These are phyloP conservation scores for Chirona hameri DNA, from an alignment of 2,888 invertebrate species.

Conservation along the genomic window DNA sequence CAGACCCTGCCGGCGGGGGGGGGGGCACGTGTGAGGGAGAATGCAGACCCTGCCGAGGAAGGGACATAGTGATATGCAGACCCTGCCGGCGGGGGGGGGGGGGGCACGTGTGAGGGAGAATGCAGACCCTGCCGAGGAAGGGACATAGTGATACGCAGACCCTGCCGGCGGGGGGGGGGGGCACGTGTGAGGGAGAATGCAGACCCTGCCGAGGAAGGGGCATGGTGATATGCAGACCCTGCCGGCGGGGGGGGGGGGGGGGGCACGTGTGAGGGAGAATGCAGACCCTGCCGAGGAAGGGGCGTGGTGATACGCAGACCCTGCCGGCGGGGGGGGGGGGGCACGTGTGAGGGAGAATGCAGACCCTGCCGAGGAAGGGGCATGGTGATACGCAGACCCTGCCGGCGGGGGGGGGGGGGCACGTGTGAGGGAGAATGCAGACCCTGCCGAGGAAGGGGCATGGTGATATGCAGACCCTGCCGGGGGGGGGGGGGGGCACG, in stretches of 20 bases:
- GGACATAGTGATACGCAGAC: conserved; percentile 53
- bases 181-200: conserved; percentile 3
- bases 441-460: too few relatives aligned
- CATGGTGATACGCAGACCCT: conserved; percentile 54
- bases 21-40: too few relatives aligned
- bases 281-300: too few relatives aligned
- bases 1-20: conserved; percentile 45
- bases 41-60: conserved; percentile 33
- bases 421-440: conserved; percentile 24
- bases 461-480: conserved; percentile 52
- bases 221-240: conserved; percentile 54
- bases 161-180: conserved; percentile 43
- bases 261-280: background rate
- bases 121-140: conserved; percentile 31
- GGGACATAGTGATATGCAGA: conserved; percentile 54
- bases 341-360: conserved; percentile 3
- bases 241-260: background rate
- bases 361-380: too few relatives aligned
- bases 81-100: conserved; percentile 44
- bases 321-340: conserved; percentile 42
- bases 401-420: background rate
- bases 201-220: too few relatives aligned
- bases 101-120: background rate
- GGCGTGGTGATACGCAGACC: conserved; percentile 53
- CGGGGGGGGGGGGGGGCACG: background rate